Conservation (phyloP, 37 sponge, comb jelly and placozoan genomes). For the Cladorhizidae sp. region DNA sequence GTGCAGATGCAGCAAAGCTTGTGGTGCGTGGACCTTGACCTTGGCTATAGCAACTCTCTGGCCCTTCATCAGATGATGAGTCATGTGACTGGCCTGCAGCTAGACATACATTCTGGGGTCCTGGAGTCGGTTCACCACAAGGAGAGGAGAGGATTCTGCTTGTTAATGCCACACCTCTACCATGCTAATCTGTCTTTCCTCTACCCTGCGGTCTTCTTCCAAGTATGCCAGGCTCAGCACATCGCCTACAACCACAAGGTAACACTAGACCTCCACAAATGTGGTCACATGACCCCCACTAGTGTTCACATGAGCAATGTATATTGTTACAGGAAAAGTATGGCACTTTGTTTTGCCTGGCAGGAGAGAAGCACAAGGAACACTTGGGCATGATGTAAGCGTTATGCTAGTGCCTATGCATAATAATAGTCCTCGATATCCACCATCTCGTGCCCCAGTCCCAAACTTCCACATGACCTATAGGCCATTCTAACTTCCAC, state of each 20-base stretch:
- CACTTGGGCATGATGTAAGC: conserved; percentile 89
- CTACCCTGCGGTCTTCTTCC: conserved; percentile 90
- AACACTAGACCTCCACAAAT: not conserved
- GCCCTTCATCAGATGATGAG: conserved; percentile 58
- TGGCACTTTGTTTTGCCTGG: conserved; percentile 86
- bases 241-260: conserved; percentile 89
- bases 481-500: too few species aligned
- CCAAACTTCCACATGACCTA: too few species aligned
- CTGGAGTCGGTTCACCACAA: not conserved
- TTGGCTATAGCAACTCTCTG: conserved; percentile 74
- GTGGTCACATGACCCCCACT: not conserved
- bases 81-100: conserved; percentile 60
- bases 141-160: conserved; percentile 52
- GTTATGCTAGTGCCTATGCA: too few species aligned
- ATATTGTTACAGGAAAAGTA: conserved; percentile 75
- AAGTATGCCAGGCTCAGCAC: conserved; percentile 93
- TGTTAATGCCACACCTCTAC: conserved; percentile 69
- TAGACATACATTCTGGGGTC: conserved; percentile 21
- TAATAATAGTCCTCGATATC: not conserved
- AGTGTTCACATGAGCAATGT: too few species aligned
- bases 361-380: conserved; percentile 65
- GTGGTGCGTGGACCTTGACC: conserved; percentile 88
- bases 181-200: conserved; percentile 87
- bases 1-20: conserved; percentile 73
- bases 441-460: too few species aligned